Percentiles rank a stretch among this genome's conserved stretches.
Evolutionary conservation across 2,797 vertebrate genomes (phyloP).

Genomic region (Intellagama lesueurii): DNA sequence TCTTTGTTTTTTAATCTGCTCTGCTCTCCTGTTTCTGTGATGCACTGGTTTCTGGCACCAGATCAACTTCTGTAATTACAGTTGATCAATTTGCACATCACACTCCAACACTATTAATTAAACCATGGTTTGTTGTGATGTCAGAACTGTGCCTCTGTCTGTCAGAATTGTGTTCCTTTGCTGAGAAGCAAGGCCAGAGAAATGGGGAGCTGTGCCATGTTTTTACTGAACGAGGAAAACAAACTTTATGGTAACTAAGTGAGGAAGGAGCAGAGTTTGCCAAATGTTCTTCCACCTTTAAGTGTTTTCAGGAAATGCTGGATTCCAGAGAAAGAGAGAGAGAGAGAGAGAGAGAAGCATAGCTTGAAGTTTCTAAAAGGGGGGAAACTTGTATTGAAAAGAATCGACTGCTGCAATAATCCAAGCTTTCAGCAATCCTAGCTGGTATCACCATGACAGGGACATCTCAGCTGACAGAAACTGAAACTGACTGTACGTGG

Average conservation of each 20-base stretch:
- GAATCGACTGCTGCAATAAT: neutral
- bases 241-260: neutral
- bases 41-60: neutral
- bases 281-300: neutral
- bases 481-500: neutral
- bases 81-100: neutral
- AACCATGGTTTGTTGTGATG: neutral
- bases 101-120: neutral
- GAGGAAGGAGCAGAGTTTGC: neutral
- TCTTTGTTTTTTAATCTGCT: neutral
- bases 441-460: slow-evolving; percentile 19
- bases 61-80: neutral
- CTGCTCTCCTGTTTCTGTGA: neutral
- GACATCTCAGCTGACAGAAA: slow-evolving; percentile 6
- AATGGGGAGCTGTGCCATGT: neutral
- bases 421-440: neutral
- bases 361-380: slow-evolving; percentile 26
- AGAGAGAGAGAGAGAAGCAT: neutral
- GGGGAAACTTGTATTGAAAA: neutral
- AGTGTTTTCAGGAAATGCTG: neutral
- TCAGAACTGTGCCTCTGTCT: neutral
- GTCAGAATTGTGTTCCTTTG: neutral
- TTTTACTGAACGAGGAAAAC: slow-evolving; percentile 28
- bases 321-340: slow-evolving; percentile 3
- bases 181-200: neutral